Conservation (phyloP, 2,113 vertebrate genomes). For the Spilogale gracilis region DNA sequence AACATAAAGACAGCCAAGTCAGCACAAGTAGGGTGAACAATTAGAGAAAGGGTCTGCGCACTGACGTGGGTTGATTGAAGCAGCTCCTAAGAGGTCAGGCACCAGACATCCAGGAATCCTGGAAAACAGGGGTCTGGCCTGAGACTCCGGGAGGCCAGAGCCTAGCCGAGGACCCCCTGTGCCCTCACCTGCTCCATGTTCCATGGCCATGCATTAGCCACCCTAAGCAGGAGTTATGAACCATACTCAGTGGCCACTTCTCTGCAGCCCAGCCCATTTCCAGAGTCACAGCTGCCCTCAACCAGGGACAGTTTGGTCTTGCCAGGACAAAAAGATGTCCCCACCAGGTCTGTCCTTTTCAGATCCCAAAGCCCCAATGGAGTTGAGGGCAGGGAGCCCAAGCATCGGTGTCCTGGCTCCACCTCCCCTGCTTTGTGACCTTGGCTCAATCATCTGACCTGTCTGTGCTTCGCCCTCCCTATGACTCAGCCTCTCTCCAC, state of each 20-base stretch:
- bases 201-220: not conserved
- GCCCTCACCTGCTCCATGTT: not conserved
- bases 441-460: not conserved
- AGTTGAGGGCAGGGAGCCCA: rapidly evolving
- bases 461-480: not conserved
- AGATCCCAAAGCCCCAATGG: not conserved
- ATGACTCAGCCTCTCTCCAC: not conserved
- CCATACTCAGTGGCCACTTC: not conserved
- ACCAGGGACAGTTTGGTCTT: not conserved
- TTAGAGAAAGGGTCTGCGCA: not conserved
- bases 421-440: not conserved
- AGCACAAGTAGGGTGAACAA: not conserved
- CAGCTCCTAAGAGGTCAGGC: not conserved
- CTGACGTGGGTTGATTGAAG: not conserved
- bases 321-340: not conserved
- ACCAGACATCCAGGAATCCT: not conserved
- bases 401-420: not conserved
- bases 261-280: not conserved
- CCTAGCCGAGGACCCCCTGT: not conserved
- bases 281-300: not conserved
- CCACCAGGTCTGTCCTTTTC: not conserved
- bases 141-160: not conserved
- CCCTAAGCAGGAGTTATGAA: not conserved
- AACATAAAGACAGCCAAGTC: not conserved
- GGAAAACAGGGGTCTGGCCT: not conserved